These are phyloP conservation scores for Ormyrus pomaceus DNA, from an alignment of 2,888 invertebrate genomes.

Conservation along the genomic window DNA sequence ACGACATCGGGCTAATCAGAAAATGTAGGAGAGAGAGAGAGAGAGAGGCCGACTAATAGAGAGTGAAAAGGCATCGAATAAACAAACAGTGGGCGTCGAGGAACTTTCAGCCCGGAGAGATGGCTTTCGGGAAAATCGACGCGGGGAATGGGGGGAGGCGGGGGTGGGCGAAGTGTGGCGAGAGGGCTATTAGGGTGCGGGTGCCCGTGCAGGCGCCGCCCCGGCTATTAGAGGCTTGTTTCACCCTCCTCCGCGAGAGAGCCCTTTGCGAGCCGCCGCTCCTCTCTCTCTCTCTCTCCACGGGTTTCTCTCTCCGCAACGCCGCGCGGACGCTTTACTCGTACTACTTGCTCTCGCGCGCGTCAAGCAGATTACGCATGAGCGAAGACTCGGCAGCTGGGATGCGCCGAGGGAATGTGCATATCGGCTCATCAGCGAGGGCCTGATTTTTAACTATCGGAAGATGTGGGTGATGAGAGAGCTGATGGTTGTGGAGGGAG, in stretches of 20 bases:
- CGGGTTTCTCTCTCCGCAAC: background rate
- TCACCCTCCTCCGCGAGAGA: slow-evolving; percentile 43
- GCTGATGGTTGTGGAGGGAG: too few relatives aligned
- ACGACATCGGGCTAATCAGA: slow-evolving; percentile 74
- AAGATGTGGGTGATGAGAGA: too few relatives aligned
- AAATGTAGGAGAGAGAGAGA: slow-evolving; percentile 69
- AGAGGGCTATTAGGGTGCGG: slow-evolving; percentile 73
- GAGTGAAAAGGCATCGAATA: slow-evolving; percentile 76
- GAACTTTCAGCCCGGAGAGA: slow-evolving; percentile 1
- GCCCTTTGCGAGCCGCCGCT: background rate
- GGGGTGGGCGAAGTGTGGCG: slow-evolving; percentile 60
- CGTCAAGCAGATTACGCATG: too few relatives aligned
- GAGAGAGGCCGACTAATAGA: slow-evolving; percentile 70
- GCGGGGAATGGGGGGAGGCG: slow-evolving; percentile 29
- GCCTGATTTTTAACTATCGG: too few relatives aligned
- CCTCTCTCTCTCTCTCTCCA: background rate
- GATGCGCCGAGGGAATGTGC: too few relatives aligned
- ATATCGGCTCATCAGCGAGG: too few relatives aligned
- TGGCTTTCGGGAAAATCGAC: slow-evolving; percentile 38
- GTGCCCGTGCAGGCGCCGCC: slow-evolving; percentile 72
- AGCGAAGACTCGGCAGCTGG: too few relatives aligned
- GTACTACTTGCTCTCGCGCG: too few relatives aligned
- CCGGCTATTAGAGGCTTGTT: slow-evolving; percentile 76
- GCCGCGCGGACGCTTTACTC: background rate
- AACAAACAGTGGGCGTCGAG: slow-evolving; percentile 71